These are phyloP conservation scores for Mesoligia furuncula DNA, from an alignment of 2,888 invertebrate genomes.

Conservation along the genomic window DNA sequence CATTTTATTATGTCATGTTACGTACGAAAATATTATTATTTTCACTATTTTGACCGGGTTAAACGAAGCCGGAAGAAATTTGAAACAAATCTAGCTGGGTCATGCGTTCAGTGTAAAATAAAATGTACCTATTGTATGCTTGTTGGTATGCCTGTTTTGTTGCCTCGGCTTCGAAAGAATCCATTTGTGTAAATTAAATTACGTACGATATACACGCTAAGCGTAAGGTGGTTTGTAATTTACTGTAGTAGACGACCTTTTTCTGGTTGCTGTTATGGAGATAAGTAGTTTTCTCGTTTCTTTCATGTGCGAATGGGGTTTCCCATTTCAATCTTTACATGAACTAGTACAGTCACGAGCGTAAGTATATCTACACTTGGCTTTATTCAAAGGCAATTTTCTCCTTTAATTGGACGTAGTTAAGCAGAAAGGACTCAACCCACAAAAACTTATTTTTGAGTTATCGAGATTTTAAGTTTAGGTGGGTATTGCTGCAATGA, in stretches of 20 bases:
- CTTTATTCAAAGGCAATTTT: no score
- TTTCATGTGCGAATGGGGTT: background rate
- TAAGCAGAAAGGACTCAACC: no score
- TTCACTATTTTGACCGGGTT: conserved; percentile 65
- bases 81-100: conserved; percentile 59
- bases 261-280: background rate
- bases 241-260: conserved; percentile 2
- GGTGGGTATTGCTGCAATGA: no score
- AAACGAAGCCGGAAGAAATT: conserved; percentile 66
- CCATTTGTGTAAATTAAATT: conserved; percentile 51
- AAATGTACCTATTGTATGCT: conserved; percentile 49
- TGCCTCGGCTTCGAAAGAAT: conserved; percentile 44
- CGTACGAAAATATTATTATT: conserved; percentile 61
- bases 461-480: no score
- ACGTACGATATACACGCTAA: conserved; percentile 43
- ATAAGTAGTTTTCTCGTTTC: background rate
- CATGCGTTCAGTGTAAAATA: conserved; percentile 53
- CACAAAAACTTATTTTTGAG: no score
- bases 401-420: no score
- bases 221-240: conserved; percentile 30
- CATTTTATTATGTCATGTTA: conserved; percentile 55
- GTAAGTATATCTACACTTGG: no score
- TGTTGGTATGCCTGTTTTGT: conserved; percentile 48
- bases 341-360: no score
- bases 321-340: background rate